Evolutionary conservation across 2,797 vertebrate genomes (phyloP), one percentile per base, ranked within the genome.

Genomic region (Tangara arthus): DNA sequence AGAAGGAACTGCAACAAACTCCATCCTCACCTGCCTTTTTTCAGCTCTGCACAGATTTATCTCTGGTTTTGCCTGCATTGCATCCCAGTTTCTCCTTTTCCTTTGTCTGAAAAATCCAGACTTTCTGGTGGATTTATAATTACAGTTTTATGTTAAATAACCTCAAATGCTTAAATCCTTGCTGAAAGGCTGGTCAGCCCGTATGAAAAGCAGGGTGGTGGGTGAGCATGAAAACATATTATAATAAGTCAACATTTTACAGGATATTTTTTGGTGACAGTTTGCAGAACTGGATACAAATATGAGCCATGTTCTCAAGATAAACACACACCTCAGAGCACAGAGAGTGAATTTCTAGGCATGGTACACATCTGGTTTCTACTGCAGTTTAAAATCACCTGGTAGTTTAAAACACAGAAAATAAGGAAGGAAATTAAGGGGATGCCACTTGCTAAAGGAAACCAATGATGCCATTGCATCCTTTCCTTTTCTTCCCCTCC

Each of bases 111-210:
- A 72, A 72, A 82, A 94, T 59, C 37, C 76, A 4, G 6, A 55
- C 44, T 77, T 91, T 86, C 55, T 69, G 63, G 4, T 76, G 42
- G 56, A 49, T 91, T 83, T 83, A 28, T 82, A 87, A 82, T 68
- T 52, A 50, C 1, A 59, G 35, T 39, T 39, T 75, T 68, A 55
- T 12, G 18, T 50, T 46, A 87, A 95, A 42, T 26, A 66, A 41
- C n/a, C 23, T 69, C 35, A 85, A 73, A 75, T 71, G 39, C 39
- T 53, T 65, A 73, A 84, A 56, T 35, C 21, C 39, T 81, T 6
- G 0, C 53, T 79, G 70, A 26, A 82, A 59, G 9, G 8, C 42
- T 66, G 44, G 44, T 53, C 78, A 70, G n/a, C 8, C 27, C 56
- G 39, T 22, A 5, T 39, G 53, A 72, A 56, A 86, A 83, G 39